Percentiles rank a stretch among this genome's conserved stretches.
These are phyloP conservation scores for Lucilia cuprina DNA, from an alignment of 1,140 invertebrate species.

Conservation along the genomic window DNA sequence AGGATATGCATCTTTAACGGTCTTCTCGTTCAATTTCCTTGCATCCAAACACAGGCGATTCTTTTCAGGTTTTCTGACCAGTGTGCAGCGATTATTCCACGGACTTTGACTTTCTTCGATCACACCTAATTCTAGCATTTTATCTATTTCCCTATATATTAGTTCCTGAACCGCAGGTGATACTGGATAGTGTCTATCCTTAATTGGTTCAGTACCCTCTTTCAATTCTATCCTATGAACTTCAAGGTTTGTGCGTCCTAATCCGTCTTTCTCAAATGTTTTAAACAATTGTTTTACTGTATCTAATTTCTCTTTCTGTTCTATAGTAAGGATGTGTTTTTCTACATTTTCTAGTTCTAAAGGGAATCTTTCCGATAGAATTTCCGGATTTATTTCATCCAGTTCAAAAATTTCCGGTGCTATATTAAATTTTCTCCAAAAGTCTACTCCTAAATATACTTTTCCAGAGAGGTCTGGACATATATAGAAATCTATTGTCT, in stretches of 20 bases:
- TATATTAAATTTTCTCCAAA: background rate
- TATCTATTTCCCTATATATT: conserved; percentile 20
- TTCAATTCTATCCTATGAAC: background rate
- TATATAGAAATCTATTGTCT: too few species aligned
- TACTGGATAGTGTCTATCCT: conserved; percentile 28
- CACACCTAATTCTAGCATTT: conserved; percentile 38
- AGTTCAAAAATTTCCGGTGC: background rate
- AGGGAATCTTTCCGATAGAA: too few species aligned
- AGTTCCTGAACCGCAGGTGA: conserved; percentile 16
- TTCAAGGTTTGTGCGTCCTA: conserved; percentile 8
- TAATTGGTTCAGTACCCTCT: background rate
- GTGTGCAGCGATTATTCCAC: conserved; percentile 40
- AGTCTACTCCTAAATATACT: background rate
- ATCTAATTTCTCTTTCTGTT: background rate
- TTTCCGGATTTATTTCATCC: background rate
- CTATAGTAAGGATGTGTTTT: background rate
- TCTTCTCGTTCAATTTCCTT: conserved; percentile 37
- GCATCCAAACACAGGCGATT: conserved; percentile 42
- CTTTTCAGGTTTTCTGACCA: conserved; percentile 35
- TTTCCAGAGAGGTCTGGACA: background rate
- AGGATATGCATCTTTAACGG: conserved; percentile 41
- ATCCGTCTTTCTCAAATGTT: conserved; percentile 10
- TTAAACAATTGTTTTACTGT: background rate
- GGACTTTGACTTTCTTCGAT: conserved; percentile 42
- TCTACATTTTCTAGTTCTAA: background rate